These are phyloP conservation scores for Lepeophtheirus nordmannii DNA, from an alignment of 2,888 invertebrate genomes.

Conservation along the genomic window DNA sequence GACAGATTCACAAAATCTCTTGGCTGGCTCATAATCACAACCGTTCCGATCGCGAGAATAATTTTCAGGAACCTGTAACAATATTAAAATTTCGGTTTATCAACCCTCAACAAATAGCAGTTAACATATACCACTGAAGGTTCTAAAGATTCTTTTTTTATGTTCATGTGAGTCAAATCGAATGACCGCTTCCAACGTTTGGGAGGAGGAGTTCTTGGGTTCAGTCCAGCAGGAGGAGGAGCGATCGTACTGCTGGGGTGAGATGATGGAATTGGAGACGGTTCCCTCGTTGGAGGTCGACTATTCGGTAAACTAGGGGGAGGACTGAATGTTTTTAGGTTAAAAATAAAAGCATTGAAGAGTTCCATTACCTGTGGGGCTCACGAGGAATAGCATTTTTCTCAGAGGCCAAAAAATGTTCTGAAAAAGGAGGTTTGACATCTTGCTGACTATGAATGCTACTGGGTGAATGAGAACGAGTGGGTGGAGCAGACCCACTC, in stretches of 20 bases:
- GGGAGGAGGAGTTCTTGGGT: constrained; percentile 19
- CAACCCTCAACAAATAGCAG: not conserved
- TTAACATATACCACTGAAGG: not conserved
- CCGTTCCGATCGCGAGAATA: constrained; percentile 6
- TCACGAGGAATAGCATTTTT: not conserved
- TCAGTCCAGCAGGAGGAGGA: not conserved
- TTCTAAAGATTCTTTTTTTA: not conserved
- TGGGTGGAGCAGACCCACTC: constrained; percentile 16
- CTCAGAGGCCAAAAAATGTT: constrained; percentile 10
- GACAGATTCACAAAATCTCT: constrained; percentile 1
- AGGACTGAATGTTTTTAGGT: not conserved
- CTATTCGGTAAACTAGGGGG: constrained; percentile 11
- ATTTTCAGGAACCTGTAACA: constrained; percentile 14
- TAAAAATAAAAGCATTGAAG: not conserved
- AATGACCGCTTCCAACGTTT: constrained; percentile 24
- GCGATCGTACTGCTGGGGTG: not conserved
- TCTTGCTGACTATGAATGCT: constrained; percentile 21
- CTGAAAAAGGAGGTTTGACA: constrained; percentile 16
- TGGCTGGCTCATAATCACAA: constrained; percentile 14
- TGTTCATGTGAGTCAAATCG: constrained; percentile 13
- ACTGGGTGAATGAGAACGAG: constrained; percentile 22
- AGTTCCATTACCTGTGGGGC: not conserved
- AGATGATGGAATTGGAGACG: constrained; percentile 3
- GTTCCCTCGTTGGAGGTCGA: constrained; percentile 14
- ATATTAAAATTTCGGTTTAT: no score